phyloP scores from a whole-genome alignment of 2,113 vertebrate genomes.

The Tetrao urogallus region DNA sequence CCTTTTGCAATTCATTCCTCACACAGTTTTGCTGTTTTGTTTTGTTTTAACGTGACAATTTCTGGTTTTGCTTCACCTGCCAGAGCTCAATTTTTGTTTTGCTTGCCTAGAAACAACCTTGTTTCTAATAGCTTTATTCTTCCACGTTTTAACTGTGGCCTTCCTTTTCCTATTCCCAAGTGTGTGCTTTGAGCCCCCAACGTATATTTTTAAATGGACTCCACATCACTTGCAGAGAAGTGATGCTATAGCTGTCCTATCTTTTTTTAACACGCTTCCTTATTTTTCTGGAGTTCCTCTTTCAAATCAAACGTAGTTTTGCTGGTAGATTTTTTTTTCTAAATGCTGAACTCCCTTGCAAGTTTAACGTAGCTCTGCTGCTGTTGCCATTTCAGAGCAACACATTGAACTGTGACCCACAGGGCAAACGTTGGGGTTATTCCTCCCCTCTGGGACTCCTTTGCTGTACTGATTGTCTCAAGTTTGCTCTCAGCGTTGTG shows the following conservation, averaged over 20 bases:
- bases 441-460: background rate
- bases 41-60: background rate
- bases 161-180: background rate
- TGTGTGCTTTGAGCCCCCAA: background rate
- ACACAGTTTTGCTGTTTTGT: background rate
- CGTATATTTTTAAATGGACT: constrained; percentile 10
- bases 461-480: background rate
- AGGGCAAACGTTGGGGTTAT: background rate
- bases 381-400: background rate
- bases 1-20: background rate
- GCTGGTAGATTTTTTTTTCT: background rate
- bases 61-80: background rate
- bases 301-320: background rate
- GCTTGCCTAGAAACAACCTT: background rate
- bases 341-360: background rate
- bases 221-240: background rate
- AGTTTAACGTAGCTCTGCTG: background rate
- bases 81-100: background rate
- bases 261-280: background rate
- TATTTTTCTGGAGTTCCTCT: constrained; percentile 22
- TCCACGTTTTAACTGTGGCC: background rate
- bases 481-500: background rate
- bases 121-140: background rate
- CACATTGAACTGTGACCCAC: background rate
- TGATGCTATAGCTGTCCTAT: background rate